These are phyloP conservation scores for Harmothoe impar DNA, from an alignment of 2,888 invertebrate genomes.

Conservation along the genomic window DNA sequence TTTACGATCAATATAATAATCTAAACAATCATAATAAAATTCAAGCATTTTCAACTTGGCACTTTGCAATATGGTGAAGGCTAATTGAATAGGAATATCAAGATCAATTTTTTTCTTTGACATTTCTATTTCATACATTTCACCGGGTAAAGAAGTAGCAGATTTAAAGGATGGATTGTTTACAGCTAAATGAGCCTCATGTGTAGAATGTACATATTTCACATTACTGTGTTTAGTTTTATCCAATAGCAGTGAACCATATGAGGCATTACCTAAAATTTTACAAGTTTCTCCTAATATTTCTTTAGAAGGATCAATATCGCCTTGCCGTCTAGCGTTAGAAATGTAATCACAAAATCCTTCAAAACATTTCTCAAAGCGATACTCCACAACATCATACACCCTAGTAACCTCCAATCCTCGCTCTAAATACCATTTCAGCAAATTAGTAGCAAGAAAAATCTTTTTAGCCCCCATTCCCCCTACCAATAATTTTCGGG, in stretches of 20 bases:
- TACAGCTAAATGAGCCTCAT: neutral
- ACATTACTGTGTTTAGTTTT: slow-evolving; percentile 13
- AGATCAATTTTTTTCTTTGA: neutral
- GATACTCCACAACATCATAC: slow-evolving; percentile 13
- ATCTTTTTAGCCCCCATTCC: neutral
- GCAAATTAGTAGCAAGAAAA: neutral
- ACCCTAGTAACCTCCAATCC: neutral
- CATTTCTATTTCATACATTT: slow-evolving; percentile 16
- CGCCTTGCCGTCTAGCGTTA: neutral
- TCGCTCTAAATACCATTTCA: slow-evolving; percentile 27
- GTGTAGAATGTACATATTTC: neutral
- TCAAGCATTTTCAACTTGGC: neutral
- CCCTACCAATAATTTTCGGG: neutral
- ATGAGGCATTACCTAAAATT: slow-evolving; percentile 6
- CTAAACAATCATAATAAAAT: slow-evolving; percentile 33
- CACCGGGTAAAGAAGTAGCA: neutral
- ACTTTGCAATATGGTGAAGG: neutral
- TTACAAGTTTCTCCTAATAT: neutral
- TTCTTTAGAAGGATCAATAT: neutral
- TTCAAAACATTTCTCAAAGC: neutral
- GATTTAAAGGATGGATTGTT: neutral
- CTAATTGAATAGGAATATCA: slow-evolving; percentile 34
- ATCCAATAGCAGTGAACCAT: slow-evolving; percentile 6
- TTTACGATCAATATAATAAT: neutral
- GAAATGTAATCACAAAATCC: neutral